Percentiles rank a stretch among this genome's conserved stretches.
Evolutionary conservation across 2,888 invertebrate genomes (phyloP).

Genomic region (Tribolium freemani): DNA sequence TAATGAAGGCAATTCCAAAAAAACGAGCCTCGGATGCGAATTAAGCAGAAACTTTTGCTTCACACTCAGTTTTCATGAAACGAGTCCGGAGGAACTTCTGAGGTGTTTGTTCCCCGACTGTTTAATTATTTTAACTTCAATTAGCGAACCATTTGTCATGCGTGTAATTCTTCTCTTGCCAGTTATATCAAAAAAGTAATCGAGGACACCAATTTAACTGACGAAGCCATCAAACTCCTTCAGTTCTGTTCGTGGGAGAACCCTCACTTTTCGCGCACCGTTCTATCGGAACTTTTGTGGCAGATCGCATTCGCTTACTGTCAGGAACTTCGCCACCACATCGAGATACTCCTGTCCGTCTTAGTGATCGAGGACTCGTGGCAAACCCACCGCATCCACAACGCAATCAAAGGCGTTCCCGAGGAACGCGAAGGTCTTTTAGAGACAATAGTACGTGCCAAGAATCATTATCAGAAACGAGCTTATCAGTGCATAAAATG

Average conservation of each 20-base stretch:
- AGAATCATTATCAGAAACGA: constrained; percentile 95
- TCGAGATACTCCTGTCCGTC: constrained; percentile 89
- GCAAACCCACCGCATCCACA: constrained; percentile 95
- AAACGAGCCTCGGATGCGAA: too few species aligned
- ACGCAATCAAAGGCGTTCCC: constrained; percentile 90
- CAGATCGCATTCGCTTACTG: constrained; percentile 92
- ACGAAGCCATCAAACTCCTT: constrained; percentile 90
- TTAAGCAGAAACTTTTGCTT: too few species aligned
- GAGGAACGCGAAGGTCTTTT: constrained; percentile 93
- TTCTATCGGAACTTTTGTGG: constrained; percentile 92
- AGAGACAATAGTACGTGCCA: constrained; percentile 92
- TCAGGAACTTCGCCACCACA: constrained; percentile 93
- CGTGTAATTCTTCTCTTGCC: neutral
- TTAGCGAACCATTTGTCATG: too few species aligned
- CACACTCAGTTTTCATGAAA: too few species aligned
- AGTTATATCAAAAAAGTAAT: constrained; percentile 95
- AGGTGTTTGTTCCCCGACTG: too few species aligned
- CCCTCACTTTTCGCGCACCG: constrained; percentile 90
- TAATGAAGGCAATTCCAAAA: too few species aligned
- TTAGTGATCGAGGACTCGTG: constrained; percentile 94
- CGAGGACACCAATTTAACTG: constrained; percentile 93
- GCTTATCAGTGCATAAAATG: constrained; percentile 98
- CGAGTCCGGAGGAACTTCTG: too few species aligned
- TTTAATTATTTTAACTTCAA: too few species aligned
- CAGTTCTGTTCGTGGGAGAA: constrained; percentile 98